phyloP scores from a whole-genome alignment of 92 coral and sea anemone genomes.

The Montipora capitata region DNA sequence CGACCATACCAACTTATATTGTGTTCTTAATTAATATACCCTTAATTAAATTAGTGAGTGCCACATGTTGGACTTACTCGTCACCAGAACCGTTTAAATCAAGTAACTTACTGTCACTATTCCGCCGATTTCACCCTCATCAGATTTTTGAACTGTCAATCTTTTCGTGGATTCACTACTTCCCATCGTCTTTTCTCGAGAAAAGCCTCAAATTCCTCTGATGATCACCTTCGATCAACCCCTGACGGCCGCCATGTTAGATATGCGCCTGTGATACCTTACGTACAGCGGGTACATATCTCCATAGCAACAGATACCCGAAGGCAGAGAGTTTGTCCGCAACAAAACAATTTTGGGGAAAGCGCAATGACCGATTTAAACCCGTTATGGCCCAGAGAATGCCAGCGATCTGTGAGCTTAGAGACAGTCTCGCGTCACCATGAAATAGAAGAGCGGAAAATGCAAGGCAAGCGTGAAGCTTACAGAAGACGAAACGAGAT shows the following conservation, averaged over 20 bases:
- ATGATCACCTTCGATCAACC: not conserved
- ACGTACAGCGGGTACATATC: slow-evolving; percentile 53
- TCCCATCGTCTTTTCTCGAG: slow-evolving; percentile 66
- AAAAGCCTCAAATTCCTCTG: not conserved
- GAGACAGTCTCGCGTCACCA: slow-evolving; percentile 73
- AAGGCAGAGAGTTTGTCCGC: not conserved
- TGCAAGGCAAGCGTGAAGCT: slow-evolving; percentile 78
- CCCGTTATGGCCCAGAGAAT: slow-evolving; percentile 67
- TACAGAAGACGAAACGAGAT: slow-evolving; percentile 70
- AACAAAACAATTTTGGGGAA: not conserved
- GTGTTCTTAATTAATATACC: too few species aligned
- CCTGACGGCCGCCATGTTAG: slow-evolving; percentile 82
- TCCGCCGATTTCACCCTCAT: slow-evolving; percentile 74
- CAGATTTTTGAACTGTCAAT: slow-evolving; percentile 82
- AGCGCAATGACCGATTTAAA: slow-evolving; percentile 68
- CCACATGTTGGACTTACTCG: too few species aligned
- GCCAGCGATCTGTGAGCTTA: slow-evolving; percentile 72
- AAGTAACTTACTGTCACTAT: slow-evolving; percentile 75
- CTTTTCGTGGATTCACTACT: slow-evolving; percentile 91
- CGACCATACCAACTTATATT: too few species aligned
- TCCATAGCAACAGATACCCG: slow-evolving; percentile 57
- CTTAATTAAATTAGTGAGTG: too few species aligned
- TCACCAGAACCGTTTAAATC: too few species aligned
- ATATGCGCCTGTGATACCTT: slow-evolving; percentile 34
- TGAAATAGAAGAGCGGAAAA: slow-evolving; percentile 62